Base-by-base conservation (phyloP, 2,888 invertebrate species). In the Megastigmus dorsalis region DNA sequence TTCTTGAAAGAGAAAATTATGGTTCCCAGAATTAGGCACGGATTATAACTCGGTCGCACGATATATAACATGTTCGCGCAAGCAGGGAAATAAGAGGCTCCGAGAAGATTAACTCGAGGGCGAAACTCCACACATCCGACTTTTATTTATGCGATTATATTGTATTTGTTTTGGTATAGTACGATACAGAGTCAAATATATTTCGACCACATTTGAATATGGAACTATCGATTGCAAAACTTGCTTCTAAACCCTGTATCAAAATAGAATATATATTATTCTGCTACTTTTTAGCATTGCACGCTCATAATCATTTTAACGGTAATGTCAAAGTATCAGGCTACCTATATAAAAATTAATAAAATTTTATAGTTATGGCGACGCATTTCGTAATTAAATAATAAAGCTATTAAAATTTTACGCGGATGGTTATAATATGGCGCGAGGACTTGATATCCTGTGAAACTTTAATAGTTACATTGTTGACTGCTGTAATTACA, bases 391-490 rank as follows among this genome's bases (percentile, higher is more conserved):
- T 43, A 55, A 45, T 55, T 30, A 45, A 57, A 67, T 26, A 67
- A n/a, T 30, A 52, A 33, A 48, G 30, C 36, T 45, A 23, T 67
- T 67, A 57, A 57, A 33, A 67, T 57, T 67, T 55, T 48, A 57
- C 36, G 23, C 6, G 9, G 6, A 30, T 15, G 45, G 20, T 33
- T 33, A 57, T n/a, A n/a, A n/a, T 48, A 57, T 36, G 43, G 28
- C 13, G 36, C 23, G 6, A 23, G 10, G 5, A 48, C 45, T 36
- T 26, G 7, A 67, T 67, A 30, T 23, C 67, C 67, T 30, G 57
- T 57, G 26, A 67, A 67, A 48, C 48, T 67, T 67, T 67, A 52
- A 67, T 67, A 45, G 57, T 48, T 57, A 36, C 57, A 48, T 48
- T 33, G 66, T 55, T 20, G 23, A 57, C 26, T 57, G 7, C 36